Base-by-base conservation (phyloP, 2,888 invertebrate genomes). In the Drosophila falleni region DNA sequence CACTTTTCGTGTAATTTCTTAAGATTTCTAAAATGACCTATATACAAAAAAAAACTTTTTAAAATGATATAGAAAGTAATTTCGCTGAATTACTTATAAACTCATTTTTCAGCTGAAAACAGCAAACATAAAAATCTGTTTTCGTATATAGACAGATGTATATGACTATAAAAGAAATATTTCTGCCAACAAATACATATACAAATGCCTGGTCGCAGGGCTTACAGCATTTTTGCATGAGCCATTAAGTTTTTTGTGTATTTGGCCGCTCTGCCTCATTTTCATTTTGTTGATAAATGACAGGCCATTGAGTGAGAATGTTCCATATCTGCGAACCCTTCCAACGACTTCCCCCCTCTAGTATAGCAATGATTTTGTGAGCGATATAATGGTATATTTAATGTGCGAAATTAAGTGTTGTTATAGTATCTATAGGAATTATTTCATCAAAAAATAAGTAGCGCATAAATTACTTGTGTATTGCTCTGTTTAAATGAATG, bases 401-500 rank as follows among this genome's bases (percentile, higher is more conserved):
- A 83, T 89, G 84, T 76, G 84, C 73, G 79, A 89, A 87, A 87
- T 84, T 83, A 89, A 89, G 89, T 87, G 84, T 71, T 83, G 84
- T 86, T 88, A 73, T 70, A 54, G 53, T 86, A 84, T 80, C 84
- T 80, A 80, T 69, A 61, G 85, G 79, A 84, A 89, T 89, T 84
- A 89, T 89, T 83, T 76, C 74, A 83, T 84, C 81, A 83, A 76
- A 81, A 81, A 71, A 81, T 78, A 84, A 89, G 81, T 80, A 87
- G 84, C 84, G 71, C 71, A 87, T 89, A 87, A 84, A 89, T 87
- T 81, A 89, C 61, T 71, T 64, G 58, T 63, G 64, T 71, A 71
- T 74, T 64, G 62, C 61, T 54, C 44, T 68, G 74, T 67, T 49
- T 31, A 5, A 49, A 31, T 11, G 49, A 6, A 11, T n/a, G n/a